A percentile compares a stretch with the other conserved stretches of the same genome.
Evolutionary conservation across 2,797 vertebrate species (phyloP).

Genomic region (Mus caroli): DNA sequence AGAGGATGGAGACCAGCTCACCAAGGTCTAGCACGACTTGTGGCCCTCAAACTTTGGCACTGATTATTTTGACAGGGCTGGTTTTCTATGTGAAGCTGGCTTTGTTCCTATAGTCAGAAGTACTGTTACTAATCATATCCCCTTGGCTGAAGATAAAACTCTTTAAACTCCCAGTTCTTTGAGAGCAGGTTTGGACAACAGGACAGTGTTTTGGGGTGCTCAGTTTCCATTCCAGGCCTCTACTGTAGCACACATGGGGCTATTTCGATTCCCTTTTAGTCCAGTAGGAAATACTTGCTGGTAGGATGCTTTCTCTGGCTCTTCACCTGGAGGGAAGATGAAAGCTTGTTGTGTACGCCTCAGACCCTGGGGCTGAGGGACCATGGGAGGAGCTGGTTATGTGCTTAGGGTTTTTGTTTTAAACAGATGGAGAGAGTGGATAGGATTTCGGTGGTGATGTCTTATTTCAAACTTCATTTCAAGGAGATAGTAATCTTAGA

Average conservation of each 20-base stretch:
- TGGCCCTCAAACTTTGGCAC: neutral
- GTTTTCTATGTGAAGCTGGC: neutral
- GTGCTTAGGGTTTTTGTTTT: neutral
- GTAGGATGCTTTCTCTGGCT: constrained; percentile 24
- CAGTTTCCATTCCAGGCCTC: constrained; percentile 54
- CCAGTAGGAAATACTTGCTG: constrained; percentile 36
- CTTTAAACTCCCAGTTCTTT: constrained; percentile 39
- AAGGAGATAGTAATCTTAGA: neutral
- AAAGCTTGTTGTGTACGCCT: neutral
- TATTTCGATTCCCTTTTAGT: constrained; percentile 55
- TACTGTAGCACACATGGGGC: neutral
- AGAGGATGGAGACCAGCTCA: neutral
- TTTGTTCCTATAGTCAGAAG: constrained; percentile 28
- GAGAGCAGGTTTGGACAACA: neutral
- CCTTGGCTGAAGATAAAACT: neutral
- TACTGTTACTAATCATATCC: neutral
- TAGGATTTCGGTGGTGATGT: neutral
- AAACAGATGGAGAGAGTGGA: neutral
- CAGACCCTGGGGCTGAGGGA: neutral
- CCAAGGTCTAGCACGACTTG: neutral
- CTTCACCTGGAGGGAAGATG: constrained; percentile 34
- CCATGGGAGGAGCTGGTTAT: neutral
- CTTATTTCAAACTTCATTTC: constrained; percentile 28
- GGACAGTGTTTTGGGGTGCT: neutral
- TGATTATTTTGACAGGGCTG: neutral